Evolutionary conservation across 2,113 vertebrate species (phyloP), one percentile per base, ranked within the genome.

Genomic region (Gorsachius goisagi): DNA sequence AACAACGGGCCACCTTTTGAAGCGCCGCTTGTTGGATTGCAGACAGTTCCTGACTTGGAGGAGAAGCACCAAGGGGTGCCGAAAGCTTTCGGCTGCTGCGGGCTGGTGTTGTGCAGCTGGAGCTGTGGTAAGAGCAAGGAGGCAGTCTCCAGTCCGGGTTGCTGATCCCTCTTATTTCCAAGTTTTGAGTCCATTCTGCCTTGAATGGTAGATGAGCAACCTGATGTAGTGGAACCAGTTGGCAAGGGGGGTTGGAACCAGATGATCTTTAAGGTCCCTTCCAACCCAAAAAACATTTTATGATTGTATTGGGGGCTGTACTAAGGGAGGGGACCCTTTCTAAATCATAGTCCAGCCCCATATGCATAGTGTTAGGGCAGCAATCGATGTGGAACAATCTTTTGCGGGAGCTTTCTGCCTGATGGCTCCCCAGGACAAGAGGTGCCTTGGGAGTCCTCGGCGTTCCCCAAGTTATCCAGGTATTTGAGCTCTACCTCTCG

Each of bases 151-250:
- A 75, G 19, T 22, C 30, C 17, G 39, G 45, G 24, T 27, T 58
- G 15, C 39, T 41, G 33, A 64, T 75, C 66, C 37, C 17, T 85
- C 11, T 64, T 23, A 4, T 4, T 64, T 62, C 45, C 69, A 50
- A 0, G 11, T 28, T 49, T 20, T 7, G 24, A 10, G 5, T 68
- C 18, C 2, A 0, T 71, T 55, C 20, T 74, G 10, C 50, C 32
- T 24, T 24, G 11, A 50, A 9, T 5, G 8, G 5, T 41, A 27
- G 28, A 18, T 35, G 27, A 58, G 35, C 49, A 27, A 2, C 35
- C 35, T 74, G 66, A 7, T 13, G 27, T 56, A 23, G 27, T 37
- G 39, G 39, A 24, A 53, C 41, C 41, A 44, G 41, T 44, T 27
- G 39, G 58, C 59, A 64, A 74, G 33, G 22, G 56, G 10, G 21